These are phyloP conservation scores for Dinomys branickii DNA, from an alignment of 2,113 vertebrate genomes.

Conservation along the genomic window DNA sequence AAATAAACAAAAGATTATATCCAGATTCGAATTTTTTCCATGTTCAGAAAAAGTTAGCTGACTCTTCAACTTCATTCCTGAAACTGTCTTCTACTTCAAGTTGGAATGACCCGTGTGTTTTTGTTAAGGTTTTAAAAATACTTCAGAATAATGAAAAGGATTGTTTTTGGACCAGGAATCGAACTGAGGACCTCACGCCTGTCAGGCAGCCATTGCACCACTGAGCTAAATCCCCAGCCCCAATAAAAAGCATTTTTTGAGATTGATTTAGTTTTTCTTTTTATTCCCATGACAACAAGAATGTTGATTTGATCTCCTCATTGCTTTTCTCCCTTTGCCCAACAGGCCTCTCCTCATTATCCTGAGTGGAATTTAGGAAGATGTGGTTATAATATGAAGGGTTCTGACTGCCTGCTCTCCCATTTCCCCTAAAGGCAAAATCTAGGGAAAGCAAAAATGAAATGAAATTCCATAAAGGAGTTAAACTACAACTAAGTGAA, in stretches of 20 bases:
- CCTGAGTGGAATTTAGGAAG: slow-evolving; percentile 23
- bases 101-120: slow-evolving; percentile 48
- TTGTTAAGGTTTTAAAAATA: slow-evolving; percentile 55
- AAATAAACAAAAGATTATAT: slow-evolving; percentile 17
- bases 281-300: not conserved
- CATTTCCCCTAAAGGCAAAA: not conserved
- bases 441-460: slow-evolving; percentile 18
- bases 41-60: slow-evolving; percentile 36
- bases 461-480: slow-evolving; percentile 21
- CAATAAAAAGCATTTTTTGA: not conserved
- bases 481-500: not conserved
- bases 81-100: slow-evolving; percentile 45
- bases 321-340: not conserved
- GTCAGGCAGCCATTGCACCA: too few species aligned
- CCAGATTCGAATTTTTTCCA: slow-evolving; percentile 40
- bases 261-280: slow-evolving; percentile 54
- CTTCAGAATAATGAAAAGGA: slow-evolving; percentile 36
- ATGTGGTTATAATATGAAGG: not conserved
- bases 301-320: not conserved
- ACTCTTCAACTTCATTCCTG: slow-evolving; percentile 38
- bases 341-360: not conserved
- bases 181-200: too few species aligned
- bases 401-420: not conserved
- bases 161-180: too few species aligned
- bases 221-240: too few species aligned